Base-by-base conservation (phyloP, 2,797 vertebrate genomes). In the Halcyon smyrnensis region DNA sequence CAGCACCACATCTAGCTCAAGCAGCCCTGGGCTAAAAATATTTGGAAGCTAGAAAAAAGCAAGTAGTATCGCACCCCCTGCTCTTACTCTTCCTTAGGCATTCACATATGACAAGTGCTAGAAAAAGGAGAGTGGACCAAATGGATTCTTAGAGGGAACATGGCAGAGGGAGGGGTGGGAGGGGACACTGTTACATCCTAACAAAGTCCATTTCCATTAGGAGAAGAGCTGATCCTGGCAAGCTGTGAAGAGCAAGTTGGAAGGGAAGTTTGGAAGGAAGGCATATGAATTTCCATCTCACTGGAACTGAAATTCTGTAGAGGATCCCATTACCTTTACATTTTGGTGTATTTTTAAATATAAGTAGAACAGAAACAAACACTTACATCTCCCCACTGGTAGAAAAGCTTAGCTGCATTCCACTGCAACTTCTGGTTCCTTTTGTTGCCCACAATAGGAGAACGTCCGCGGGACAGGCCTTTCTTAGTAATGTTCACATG, bases 401-500 rank as follows among this genome's bases (percentile, higher is more conserved):
- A 99, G 98, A 99, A 99, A 91, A 99, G 98, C 86, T 99, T 99
- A 76, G 99, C 99, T 3, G 99, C 99, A 6, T 99, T 99, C 99
- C 99, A 99, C 97, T 99, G 99, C 32, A 99, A 98, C 82, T 99
- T 99, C 97, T 99, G 99, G 98, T 99, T 99, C 80, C 99, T 98
- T 94, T 99, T 99, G 98, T 99, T 99, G 87, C 99, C 99, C 85
- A 99, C 99, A 0, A 99, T 97, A 6, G 99, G 99, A 3, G 99
- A 99, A 3, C 99, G 98, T 4, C 99, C 99, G 16, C 99, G 98
- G 73, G 99, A 99, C 43, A 99, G 97, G 9, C 99, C 99, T 59
- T 99, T 98, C 97, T 99, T 99, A 43, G 99, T 99, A 73, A 99
- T 99, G 84, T 99, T 99, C 11, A 99, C 99, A 0, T 99, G 99